Evolutionary conservation across 2,888 invertebrate species (phyloP).

Genomic region (Eristalis pertinax): DNA sequence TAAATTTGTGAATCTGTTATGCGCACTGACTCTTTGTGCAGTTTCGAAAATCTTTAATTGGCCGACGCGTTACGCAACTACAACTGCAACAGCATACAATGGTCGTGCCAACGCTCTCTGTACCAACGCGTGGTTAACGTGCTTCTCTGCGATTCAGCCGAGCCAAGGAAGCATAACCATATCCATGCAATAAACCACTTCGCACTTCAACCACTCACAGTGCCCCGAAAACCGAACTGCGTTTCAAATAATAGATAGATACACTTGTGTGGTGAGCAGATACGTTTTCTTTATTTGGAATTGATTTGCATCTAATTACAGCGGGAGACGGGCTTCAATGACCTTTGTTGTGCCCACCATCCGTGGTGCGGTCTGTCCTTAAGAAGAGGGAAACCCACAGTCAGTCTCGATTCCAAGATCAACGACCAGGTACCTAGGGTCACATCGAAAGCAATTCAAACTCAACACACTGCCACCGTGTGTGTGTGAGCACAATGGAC

Average conservation of each 20-base stretch:
- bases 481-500: not conserved
- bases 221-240: not conserved
- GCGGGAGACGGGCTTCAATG: constrained; percentile 12
- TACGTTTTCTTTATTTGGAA: not conserved
- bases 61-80: constrained; percentile 22
- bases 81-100: not conserved
- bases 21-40: constrained; percentile 3
- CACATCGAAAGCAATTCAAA: not conserved
- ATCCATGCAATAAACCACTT: constrained; percentile 36
- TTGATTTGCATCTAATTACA: constrained; percentile 46
- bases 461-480: not conserved
- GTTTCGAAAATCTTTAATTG: constrained; percentile 37
- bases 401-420: constrained; percentile 16
- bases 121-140: constrained; percentile 4
- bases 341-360: not conserved
- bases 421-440: constrained; percentile 14
- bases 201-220: constrained; percentile 11
- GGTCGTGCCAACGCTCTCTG: no score
- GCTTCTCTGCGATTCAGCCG: not conserved
- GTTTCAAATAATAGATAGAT: constrained; percentile 21
- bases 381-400: not conserved
- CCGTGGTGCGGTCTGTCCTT: not conserved
- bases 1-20: constrained; percentile 17
- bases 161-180: constrained; percentile 41
- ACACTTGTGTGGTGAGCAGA: not conserved